phyloP scores from a whole-genome alignment of 1,140 invertebrate genomes.

The Pachyrhynchus sulphureomaculatus region DNA sequence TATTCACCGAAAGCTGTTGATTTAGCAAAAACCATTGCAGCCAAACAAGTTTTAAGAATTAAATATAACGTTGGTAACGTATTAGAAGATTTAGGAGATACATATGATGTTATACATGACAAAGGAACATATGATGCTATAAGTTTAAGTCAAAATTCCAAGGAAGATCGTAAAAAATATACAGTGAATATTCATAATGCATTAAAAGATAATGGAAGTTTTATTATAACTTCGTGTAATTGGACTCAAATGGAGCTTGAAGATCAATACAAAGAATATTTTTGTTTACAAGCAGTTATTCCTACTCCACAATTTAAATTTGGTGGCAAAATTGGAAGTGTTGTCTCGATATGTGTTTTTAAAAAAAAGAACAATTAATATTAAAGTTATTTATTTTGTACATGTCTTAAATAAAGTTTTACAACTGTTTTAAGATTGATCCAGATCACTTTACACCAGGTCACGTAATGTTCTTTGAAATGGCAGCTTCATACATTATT shows the following conservation, averaged over 20 bases:
- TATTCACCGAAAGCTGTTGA: slow-evolving; percentile 79
- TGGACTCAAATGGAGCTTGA: slow-evolving; percentile 86
- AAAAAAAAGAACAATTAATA: slow-evolving; percentile 55
- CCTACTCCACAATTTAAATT: slow-evolving; percentile 81
- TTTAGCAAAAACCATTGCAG: slow-evolving; percentile 67
- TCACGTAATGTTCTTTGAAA: no score
- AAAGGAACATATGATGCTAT: slow-evolving; percentile 96
- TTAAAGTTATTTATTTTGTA: no score
- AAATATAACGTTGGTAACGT: slow-evolving; percentile 63
- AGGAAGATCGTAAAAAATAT: slow-evolving; percentile 66
- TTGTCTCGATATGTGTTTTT: slow-evolving; percentile 77
- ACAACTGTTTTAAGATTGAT: no score
- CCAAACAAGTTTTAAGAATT: slow-evolving; percentile 58
- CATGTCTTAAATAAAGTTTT: no score
- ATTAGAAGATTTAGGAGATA: slow-evolving; percentile 48
- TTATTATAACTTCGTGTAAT: slow-evolving; percentile 91
- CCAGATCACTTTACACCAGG: no score
- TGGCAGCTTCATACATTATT: no score
- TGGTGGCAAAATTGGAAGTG: slow-evolving; percentile 78
- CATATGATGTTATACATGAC: slow-evolving; percentile 73
- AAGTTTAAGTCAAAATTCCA: slow-evolving; percentile 70
- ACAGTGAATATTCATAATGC: slow-evolving; percentile 64
- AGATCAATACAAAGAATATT: slow-evolving; percentile 68
- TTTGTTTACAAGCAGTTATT: slow-evolving; percentile 64
- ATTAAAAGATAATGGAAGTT: slow-evolving; percentile 60